phyloP scores from a whole-genome alignment of 2,113 vertebrate genomes.

The Cichladusa arquata region DNA sequence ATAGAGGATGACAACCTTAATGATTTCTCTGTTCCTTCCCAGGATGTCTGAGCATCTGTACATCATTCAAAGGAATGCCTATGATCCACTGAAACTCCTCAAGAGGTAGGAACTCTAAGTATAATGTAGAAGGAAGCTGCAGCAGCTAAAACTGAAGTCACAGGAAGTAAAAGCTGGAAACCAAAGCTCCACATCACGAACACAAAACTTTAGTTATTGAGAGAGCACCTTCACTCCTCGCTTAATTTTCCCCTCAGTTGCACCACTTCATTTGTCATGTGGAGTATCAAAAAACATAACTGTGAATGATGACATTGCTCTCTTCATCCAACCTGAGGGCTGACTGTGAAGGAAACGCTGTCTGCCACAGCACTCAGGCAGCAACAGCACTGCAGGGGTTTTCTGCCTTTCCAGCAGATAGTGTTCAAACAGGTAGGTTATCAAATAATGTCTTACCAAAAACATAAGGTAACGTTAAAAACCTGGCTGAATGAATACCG shows the following conservation, averaged over 20 bases:
- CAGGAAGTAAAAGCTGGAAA: background rate
- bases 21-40: background rate
- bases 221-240: background rate
- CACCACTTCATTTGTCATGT: background rate
- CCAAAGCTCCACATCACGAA: rapidly evolving
- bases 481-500: background rate
- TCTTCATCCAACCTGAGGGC: background rate
- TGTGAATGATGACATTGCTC: background rate
- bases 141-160: background rate
- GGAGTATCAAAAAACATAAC: background rate
- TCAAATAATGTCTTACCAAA: background rate
- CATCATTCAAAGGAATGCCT: background rate
- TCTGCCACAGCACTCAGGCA: background rate
- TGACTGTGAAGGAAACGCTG: background rate
- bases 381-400: background rate
- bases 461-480: background rate
- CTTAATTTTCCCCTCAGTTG: background rate
- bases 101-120: background rate
- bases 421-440: background rate
- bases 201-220: background rate
- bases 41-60: background rate
- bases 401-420: background rate
- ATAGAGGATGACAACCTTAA: background rate
- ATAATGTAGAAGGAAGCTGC: background rate
- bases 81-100: background rate